These are phyloP conservation scores for Hylaea fasciaria DNA, from an alignment of 2,888 invertebrate species.

Conservation along the genomic window DNA sequence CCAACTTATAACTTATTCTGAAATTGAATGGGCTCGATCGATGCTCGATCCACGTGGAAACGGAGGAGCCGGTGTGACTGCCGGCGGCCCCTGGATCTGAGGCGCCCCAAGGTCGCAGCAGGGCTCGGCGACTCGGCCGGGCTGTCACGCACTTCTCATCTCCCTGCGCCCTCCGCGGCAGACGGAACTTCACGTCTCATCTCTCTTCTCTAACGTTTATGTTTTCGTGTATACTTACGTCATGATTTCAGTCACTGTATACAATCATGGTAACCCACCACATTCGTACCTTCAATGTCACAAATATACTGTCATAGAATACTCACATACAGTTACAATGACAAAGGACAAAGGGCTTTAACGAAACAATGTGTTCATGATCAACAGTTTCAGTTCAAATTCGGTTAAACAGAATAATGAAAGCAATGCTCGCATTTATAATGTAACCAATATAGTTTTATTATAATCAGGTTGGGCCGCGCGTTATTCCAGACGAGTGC, in stretches of 20 bases:
- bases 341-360: slow-evolving; percentile 11
- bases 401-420: slow-evolving; percentile 4
- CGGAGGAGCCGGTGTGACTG: slow-evolving; percentile 12
- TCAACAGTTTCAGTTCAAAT: background rate
- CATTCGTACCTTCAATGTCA: background rate
- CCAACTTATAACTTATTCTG: slow-evolving; percentile 35
- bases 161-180: slow-evolving; percentile 24
- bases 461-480: slow-evolving; percentile 23
- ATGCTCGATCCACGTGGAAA: slow-evolving; percentile 23
- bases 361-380: slow-evolving; percentile 1
- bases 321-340: slow-evolving; percentile 2
- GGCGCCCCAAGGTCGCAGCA: slow-evolving; percentile 44
- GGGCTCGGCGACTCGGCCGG: slow-evolving; percentile 27
- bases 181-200: slow-evolving; percentile 15
- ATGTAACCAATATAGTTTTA: slow-evolving; percentile 31
- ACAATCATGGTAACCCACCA: background rate
- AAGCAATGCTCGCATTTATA: slow-evolving; percentile 23
- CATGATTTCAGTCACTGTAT: background rate
- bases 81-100: slow-evolving; percentile 35
- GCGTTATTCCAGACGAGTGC: slow-evolving; percentile 35
- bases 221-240: slow-evolving; percentile 1
- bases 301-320: background rate
- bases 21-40: slow-evolving; percentile 26
- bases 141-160: slow-evolving; percentile 4
- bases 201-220: slow-evolving; percentile 15